Evolutionary conservation across 2,113 vertebrate species (phyloP).

Genomic region (Petromus typicus): DNA sequence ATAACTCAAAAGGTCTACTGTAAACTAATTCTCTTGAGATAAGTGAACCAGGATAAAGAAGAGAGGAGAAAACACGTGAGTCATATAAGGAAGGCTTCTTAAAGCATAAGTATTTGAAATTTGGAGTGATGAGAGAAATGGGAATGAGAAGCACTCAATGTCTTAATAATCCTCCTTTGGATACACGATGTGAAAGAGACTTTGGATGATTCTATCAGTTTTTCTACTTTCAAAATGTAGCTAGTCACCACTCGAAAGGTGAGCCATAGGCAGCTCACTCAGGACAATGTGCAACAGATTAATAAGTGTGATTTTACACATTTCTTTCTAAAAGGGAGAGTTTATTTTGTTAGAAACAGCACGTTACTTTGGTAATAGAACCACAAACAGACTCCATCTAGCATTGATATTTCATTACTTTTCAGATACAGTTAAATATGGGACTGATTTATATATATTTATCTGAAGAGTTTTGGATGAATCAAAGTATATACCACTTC

Average conservation of each 20-base stretch:
- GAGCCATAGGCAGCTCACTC: not conserved
- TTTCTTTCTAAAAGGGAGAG: conserved; percentile 40
- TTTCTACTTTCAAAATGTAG: not conserved
- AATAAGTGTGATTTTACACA: not conserved
- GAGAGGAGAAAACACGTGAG: not conserved
- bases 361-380: conserved; percentile 15
- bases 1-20: too few species aligned
- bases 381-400: conserved; percentile 26
- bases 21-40: not conserved
- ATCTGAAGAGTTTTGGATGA: not conserved
- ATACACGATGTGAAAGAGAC: not conserved
- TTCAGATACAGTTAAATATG: conserved; percentile 19
- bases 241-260: not conserved
- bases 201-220: not conserved
- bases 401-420: conserved; percentile 11
- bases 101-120: not conserved
- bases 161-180: not conserved
- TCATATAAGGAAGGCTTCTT: not conserved
- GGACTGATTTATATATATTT: not conserved
- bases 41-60: not conserved
- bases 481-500: not conserved
- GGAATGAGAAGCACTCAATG: not conserved
- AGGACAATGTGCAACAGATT: not conserved
- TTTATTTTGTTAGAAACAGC: conserved; percentile 47
- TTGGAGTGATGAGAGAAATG: not conserved